phyloP scores from a whole-genome alignment of 2,797 vertebrate genomes.

The Coranthus polyacanthus region DNA sequence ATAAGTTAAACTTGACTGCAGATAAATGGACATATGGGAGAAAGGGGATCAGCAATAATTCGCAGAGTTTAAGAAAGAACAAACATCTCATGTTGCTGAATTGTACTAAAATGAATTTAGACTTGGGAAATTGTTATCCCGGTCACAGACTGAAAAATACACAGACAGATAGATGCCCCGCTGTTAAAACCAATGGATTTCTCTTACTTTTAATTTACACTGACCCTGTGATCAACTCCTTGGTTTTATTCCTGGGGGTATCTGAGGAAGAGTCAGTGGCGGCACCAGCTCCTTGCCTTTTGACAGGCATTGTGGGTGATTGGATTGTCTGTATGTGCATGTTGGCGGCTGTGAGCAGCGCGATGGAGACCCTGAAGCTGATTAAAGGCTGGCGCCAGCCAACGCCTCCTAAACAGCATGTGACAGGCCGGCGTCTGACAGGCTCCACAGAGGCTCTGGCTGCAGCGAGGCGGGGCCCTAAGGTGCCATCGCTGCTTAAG shows the following conservation, averaged over 20 bases:
- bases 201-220: slow-evolving; percentile 44
- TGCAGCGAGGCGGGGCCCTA: slow-evolving; percentile 38
- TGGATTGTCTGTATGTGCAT: slow-evolving; percentile 77
- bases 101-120: not conserved
- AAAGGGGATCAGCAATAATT: too few species aligned
- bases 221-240: slow-evolving; percentile 44
- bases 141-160: not conserved
- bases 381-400: slow-evolving; percentile 67
- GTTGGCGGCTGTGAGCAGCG: slow-evolving; percentile 52
- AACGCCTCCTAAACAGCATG: slow-evolving; percentile 70
- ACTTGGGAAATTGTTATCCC: not conserved
- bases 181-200: slow-evolving; percentile 29
- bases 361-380: slow-evolving; percentile 70
- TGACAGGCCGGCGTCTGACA: slow-evolving; percentile 73
- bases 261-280: slow-evolving; percentile 33
- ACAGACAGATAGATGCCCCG: not conserved
- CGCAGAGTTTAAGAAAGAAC: too few species aligned
- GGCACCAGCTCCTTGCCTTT: slow-evolving; percentile 40
- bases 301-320: slow-evolving; percentile 74
- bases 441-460: slow-evolving; percentile 46
- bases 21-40: too few species aligned
- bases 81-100: not conserved
- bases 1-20: too few species aligned
- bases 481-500: slow-evolving; percentile 58
- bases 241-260: slow-evolving; percentile 37